Percentiles rank a stretch among this genome's conserved stretches.
Evolutionary conservation across 2,797 vertebrate genomes (phyloP).

Genomic region (Trachurus trachurus): DNA sequence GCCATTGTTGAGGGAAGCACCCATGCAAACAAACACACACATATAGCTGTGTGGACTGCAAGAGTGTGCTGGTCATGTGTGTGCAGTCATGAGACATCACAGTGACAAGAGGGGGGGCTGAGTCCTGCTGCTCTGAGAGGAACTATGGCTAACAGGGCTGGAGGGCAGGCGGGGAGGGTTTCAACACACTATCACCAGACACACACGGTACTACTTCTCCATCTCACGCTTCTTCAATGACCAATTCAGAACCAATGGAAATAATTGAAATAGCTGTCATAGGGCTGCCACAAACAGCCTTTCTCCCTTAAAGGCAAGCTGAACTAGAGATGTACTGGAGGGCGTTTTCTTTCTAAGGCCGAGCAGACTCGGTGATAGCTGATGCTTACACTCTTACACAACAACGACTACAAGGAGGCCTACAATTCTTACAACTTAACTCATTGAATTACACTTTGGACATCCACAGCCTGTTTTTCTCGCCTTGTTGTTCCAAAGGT

Average conservation of each 20-base stretch:
- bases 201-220: slow-evolving; percentile 22
- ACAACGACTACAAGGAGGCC: background rate
- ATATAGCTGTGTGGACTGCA: slow-evolving; percentile 44
- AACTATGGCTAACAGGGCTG: slow-evolving; percentile 12
- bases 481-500: slow-evolving; percentile 10
- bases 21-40: slow-evolving; percentile 46
- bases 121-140: slow-evolving; percentile 21
- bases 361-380: background rate
- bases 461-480: slow-evolving; percentile 16
- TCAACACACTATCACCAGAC: slow-evolving; percentile 59
- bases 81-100: slow-evolving; percentile 85
- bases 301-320: slow-evolving; percentile 24
- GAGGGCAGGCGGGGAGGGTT: slow-evolving; percentile 23
- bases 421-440: background rate
- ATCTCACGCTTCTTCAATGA: slow-evolving; percentile 40
- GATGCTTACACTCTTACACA: background rate
- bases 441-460: background rate
- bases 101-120: slow-evolving; percentile 56
- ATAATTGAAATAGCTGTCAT: slow-evolving; percentile 64
- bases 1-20: slow-evolving; percentile 46
- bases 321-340: slow-evolving; percentile 18
- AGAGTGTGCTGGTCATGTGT: slow-evolving; percentile 84
- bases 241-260: slow-evolving; percentile 49
- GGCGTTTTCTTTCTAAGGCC: background rate
- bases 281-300: slow-evolving; percentile 27